Percentiles rank a stretch among this genome's conserved stretches.
Evolutionary conservation across 2,797 vertebrate genomes (phyloP).

Genomic region (Galaxias olidus): DNA sequence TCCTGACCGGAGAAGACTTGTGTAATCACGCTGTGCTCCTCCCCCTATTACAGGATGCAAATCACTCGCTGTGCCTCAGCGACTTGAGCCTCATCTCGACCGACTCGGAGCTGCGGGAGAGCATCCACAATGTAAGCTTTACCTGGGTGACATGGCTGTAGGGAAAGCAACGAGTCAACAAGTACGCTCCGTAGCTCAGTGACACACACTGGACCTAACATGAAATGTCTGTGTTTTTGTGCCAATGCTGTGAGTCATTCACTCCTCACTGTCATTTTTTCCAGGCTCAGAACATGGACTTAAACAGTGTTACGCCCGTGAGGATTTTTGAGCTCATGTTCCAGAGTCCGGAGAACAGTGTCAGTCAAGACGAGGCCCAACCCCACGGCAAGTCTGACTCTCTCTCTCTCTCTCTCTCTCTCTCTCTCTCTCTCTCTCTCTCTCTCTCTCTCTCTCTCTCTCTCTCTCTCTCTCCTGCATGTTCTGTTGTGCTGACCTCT

Average conservation of each 20-base stretch:
- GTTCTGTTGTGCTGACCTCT: neutral
- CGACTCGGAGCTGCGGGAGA: conserved; percentile 92
- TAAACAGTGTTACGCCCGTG: conserved; percentile 89
- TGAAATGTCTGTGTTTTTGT: neutral
- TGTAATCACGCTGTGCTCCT: conserved; percentile 44
- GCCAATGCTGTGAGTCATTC: neutral
- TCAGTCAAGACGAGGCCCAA: conserved; percentile 85
- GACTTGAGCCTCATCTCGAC: conserved; percentile 96
- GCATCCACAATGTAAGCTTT: conserved; percentile 85
- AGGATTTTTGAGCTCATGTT: conserved; percentile 98
- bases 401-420: no score
- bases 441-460: neutral
- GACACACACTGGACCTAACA: no score
- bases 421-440: neutral
- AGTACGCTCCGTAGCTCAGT: no score
- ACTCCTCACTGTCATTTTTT: conserved; percentile 5
- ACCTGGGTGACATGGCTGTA: no score
- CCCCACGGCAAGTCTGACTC: conserved; percentile 74
- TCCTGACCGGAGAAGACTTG: neutral
- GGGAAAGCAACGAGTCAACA: no score
- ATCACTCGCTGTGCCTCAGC: conserved; percentile 96
- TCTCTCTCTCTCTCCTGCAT: neutral
- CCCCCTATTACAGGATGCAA: conserved; percentile 85
- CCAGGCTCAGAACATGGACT: conserved; percentile 88
- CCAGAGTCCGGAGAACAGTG: conserved; percentile 89